Conservation (phyloP, 2,113 vertebrate species). For the Sciurus niger region DNA sequence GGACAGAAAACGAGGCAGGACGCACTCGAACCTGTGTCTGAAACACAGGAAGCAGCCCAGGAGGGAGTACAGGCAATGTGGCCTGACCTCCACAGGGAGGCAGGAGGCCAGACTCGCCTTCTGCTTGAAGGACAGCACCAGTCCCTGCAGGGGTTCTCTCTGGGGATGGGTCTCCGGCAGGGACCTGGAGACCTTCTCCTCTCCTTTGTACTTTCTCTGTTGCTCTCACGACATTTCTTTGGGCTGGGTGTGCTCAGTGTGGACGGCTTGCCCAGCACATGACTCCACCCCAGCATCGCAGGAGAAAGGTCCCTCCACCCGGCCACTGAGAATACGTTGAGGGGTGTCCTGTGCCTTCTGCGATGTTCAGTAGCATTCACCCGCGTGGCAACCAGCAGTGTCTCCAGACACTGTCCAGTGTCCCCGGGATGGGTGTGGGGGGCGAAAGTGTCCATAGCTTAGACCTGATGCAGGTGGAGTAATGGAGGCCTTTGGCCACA, state of each 20-base stretch:
- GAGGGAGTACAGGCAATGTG: neutral
- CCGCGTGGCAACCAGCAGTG: neutral
- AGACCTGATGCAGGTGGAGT: rapidly evolving
- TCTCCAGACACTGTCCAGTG: neutral
- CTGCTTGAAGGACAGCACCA: neutral
- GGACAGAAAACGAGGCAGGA: neutral
- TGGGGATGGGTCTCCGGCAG: too few relatives aligned
- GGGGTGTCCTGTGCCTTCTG: neutral
- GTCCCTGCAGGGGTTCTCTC: neutral
- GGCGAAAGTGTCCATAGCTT: neutral
- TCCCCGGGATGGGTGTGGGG: neutral
- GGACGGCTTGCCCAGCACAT: too few relatives aligned
- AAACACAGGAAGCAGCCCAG: neutral
- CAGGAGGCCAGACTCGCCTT: neutral
- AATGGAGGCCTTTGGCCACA: neutral
- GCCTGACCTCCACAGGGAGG: too few relatives aligned
- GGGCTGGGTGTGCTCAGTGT: neutral
- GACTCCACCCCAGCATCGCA: neutral
- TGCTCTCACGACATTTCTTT: neutral
- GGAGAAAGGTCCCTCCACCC: too few relatives aligned
- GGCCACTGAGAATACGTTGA: rapidly evolving
- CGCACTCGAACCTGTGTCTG: neutral
- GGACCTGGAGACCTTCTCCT: neutral
- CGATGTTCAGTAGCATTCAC: too few relatives aligned
- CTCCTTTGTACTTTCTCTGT: neutral